Conservation (phyloP, 2,888 invertebrate genomes). For the Phaonia tiefii region DNA sequence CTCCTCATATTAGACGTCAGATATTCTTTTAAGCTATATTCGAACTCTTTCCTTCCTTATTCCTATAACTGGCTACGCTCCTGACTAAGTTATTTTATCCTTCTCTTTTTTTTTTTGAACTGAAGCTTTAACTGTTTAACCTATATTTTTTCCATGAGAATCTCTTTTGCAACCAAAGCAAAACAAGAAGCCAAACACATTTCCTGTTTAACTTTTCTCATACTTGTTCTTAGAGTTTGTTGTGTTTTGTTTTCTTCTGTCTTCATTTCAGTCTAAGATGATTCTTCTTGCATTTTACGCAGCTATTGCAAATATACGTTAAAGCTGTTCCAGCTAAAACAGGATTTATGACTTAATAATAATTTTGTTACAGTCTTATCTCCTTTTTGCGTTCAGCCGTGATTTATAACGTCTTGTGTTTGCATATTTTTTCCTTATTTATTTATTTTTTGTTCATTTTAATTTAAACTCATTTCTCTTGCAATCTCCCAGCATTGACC, state of each 20-base stretch:
- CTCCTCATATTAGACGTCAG: too few relatives aligned
- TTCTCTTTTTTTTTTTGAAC: not conserved
- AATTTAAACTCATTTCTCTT: constrained; percentile 41
- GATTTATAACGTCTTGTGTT: constrained; percentile 31
- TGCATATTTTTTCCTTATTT: constrained; percentile 24
- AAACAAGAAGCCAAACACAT: constrained; percentile 28
- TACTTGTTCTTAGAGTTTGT: constrained; percentile 38
- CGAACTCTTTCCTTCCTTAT: too few relatives aligned
- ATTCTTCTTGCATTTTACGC: constrained; percentile 38
- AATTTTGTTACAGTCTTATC: constrained; percentile 36
- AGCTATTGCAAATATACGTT: constrained; percentile 58
- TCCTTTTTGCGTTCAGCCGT: constrained; percentile 28
- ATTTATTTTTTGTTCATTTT: constrained; percentile 31
- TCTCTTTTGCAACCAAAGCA: constrained; percentile 13
- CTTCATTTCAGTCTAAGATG: constrained; percentile 20
- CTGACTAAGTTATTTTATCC: not conserved
- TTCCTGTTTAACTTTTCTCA: constrained; percentile 51
- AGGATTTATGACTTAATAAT: constrained; percentile 64
- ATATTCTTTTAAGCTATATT: too few relatives aligned
- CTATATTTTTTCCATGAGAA: constrained; percentile 53
- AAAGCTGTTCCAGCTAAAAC: constrained; percentile 56
- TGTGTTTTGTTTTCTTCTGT: constrained; percentile 22
- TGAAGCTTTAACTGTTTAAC: constrained; percentile 53
- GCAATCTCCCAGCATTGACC: constrained; percentile 22
- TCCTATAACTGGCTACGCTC: constrained; percentile 4